Evolutionary conservation across 2,113 vertebrate species (phyloP).

Genomic region (Phoenicopterus ruber): DNA sequence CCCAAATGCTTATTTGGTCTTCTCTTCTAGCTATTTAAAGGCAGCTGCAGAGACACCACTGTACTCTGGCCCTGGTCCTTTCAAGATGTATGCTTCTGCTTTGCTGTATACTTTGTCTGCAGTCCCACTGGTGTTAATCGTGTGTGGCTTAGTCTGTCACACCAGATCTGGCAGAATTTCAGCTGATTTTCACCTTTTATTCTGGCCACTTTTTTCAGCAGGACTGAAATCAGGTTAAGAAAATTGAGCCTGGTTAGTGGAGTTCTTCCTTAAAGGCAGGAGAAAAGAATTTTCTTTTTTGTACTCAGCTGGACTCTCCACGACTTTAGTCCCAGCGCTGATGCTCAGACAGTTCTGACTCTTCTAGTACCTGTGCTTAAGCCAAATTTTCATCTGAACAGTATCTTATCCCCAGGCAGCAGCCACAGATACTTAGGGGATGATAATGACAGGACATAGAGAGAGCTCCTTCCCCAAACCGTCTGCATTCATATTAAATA

Average conservation of each 20-base stretch:
- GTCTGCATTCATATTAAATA: not conserved
- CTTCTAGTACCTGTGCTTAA: not conserved
- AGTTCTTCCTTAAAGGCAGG: not conserved
- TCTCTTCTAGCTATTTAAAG: not conserved
- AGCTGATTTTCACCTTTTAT: not conserved
- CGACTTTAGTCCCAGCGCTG: not conserved
- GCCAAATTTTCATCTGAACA: not conserved
- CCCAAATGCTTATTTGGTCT: not conserved
- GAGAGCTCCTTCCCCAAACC: not conserved
- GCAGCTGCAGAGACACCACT: not conserved
- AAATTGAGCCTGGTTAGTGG: not conserved
- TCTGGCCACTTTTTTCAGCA: not conserved
- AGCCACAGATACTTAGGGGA: not conserved
- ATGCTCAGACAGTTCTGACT: not conserved
- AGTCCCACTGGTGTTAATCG: fast-evolving
- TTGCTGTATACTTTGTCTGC: not conserved
- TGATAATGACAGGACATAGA: not conserved
- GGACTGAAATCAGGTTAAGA: not conserved
- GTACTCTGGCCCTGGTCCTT: not conserved
- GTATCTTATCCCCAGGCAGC: not conserved
- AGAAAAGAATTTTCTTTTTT: not conserved
- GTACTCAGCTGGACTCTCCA: not conserved
- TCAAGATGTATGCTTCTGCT: not conserved
- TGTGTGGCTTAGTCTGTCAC: not conserved
- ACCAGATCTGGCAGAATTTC: not conserved